Evolutionary conservation across 2,888 invertebrate genomes (phyloP), one percentile per base, ranked within the genome.

Genomic region (Pheosia tremula): DNA sequence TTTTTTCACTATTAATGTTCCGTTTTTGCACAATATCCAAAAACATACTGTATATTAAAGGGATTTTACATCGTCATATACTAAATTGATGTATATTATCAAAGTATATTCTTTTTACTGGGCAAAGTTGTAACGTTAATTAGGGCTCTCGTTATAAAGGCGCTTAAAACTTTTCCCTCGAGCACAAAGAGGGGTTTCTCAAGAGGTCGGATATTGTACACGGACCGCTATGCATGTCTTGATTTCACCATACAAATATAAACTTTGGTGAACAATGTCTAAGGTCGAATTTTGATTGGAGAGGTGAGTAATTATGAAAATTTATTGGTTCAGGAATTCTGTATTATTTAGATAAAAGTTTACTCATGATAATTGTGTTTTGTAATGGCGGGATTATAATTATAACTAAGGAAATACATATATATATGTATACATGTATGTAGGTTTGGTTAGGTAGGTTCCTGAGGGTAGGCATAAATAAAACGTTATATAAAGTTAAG

Each of bases 111-210:
- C 24, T 53, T 53, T 53, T 53, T 37, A 10, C n/a, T 9, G 37
- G 10, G 5, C 53, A 6, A 53, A 53, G 11, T 53, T 38, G 24
- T 50, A 37, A 52, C 36, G 37, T 37, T 53, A 53, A 53, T 53
- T 53, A 53, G 10, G 37, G 11, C 37, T 38, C 11, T 37, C 53
- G 53, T 53, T 53, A 11, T 53, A 37, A 24, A 37, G 37, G 11
- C 10, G 53, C 53, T 53, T 53, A 53, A 37, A 53, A 53, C 37
- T 53, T 53, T 37, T 8, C 53, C 53, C 37, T 53, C 37, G 6
- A 53, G 50, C 24, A 53, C 53, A 53, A 53, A 36, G 37, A 11
- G 37, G 11, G 50, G 24, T 8, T 50, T 37, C 11, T 8, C 53
- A 37, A 37, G 53, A 8, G 53, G 53, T 50, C 50, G 24, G 9